Percentiles rank a stretch among this genome's conserved stretches.
Evolutionary conservation across 2,888 invertebrate genomes (phyloP).

Genomic region (Acrobasis consociella): DNA sequence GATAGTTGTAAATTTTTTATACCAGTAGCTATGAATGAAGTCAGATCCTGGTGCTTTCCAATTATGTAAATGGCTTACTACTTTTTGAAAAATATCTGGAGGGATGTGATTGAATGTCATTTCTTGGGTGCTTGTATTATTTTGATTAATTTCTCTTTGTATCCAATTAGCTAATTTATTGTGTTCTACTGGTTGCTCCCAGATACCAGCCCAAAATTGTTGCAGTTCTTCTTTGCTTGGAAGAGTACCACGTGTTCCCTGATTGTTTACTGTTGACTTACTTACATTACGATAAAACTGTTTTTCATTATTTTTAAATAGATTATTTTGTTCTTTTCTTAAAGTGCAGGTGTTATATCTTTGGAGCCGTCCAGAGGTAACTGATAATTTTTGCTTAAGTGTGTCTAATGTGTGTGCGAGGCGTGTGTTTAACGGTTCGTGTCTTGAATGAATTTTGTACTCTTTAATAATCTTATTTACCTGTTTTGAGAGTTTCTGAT

Average conservation of each 20-base stretch:
- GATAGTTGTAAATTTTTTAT: slow-evolving; percentile 29
- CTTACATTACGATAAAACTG: slow-evolving; percentile 21
- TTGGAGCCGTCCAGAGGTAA: slow-evolving; percentile 17
- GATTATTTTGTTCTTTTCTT: slow-evolving; percentile 22
- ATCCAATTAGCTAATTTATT: slow-evolving; percentile 20
- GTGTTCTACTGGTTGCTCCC: slow-evolving; percentile 23
- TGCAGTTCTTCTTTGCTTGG: slow-evolving; percentile 8
- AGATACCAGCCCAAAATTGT: slow-evolving; percentile 23
- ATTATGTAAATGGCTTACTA: slow-evolving; percentile 22
- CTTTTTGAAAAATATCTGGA: slow-evolving; percentile 14
- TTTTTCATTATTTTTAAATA: slow-evolving; percentile 27
- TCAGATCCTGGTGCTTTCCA: slow-evolving; percentile 32
- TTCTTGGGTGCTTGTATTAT: background rate
- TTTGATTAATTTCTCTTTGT: slow-evolving; percentile 5
- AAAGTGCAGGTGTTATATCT: slow-evolving; percentile 23
- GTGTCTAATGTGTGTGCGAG: slow-evolving; percentile 25
- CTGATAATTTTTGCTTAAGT: slow-evolving; percentile 27
- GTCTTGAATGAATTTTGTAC: slow-evolving; percentile 23
- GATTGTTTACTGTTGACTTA: slow-evolving; percentile 4
- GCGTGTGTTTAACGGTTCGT: slow-evolving; percentile 25
- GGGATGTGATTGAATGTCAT: slow-evolving; percentile 23
- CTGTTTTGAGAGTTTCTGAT: slow-evolving; percentile 9
- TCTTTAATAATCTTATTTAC: slow-evolving; percentile 19
- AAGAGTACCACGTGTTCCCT: background rate
- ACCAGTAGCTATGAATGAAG: slow-evolving; percentile 31